phyloP scores from a whole-genome alignment of 2,888 invertebrate genomes.

The Drosophila tripunctata region DNA sequence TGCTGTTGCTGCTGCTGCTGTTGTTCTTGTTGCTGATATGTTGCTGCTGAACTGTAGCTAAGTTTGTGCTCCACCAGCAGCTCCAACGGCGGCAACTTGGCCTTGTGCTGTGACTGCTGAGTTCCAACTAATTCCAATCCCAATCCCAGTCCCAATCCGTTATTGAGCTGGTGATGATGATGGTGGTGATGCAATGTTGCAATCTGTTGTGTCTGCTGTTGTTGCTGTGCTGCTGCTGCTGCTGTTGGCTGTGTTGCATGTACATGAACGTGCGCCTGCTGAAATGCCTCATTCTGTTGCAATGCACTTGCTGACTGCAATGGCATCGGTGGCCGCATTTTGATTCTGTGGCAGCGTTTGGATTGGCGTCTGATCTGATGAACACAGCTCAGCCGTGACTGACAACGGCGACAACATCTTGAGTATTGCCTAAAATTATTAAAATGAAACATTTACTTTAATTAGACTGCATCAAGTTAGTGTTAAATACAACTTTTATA shows the following conservation, averaged over 20 bases:
- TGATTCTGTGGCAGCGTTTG: slow-evolving; percentile 33
- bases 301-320: slow-evolving; percentile 76
- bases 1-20: slow-evolving; percentile 35
- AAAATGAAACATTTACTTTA: background rate
- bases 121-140: no score
- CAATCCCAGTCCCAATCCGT: slow-evolving; percentile 3
- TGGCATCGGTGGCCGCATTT: slow-evolving; percentile 78
- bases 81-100: slow-evolving; percentile 73
- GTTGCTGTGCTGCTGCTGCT: slow-evolving; percentile 44
- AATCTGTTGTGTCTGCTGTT: slow-evolving; percentile 9
- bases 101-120: slow-evolving; percentile 39
- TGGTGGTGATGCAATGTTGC: no score
- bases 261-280: slow-evolving; percentile 41
- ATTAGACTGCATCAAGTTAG: background rate
- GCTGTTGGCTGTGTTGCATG: slow-evolving; percentile 42
- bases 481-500: background rate
- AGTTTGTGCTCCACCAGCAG: slow-evolving; percentile 78
- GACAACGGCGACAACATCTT: slow-evolving; percentile 60
- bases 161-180: slow-evolving; percentile 31
- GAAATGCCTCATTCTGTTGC: slow-evolving; percentile 76
- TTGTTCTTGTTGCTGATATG: slow-evolving; percentile 48
- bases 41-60: slow-evolving; percentile 70
- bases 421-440: slow-evolving; percentile 40
- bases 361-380: slow-evolving; percentile 4
- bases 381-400: slow-evolving; percentile 63